A percentile compares a stretch with the other conserved stretches of the same genome.
phyloP scores from a whole-genome alignment of 2,797 vertebrate genomes.

The Tenualosa thibaudeaui region DNA sequence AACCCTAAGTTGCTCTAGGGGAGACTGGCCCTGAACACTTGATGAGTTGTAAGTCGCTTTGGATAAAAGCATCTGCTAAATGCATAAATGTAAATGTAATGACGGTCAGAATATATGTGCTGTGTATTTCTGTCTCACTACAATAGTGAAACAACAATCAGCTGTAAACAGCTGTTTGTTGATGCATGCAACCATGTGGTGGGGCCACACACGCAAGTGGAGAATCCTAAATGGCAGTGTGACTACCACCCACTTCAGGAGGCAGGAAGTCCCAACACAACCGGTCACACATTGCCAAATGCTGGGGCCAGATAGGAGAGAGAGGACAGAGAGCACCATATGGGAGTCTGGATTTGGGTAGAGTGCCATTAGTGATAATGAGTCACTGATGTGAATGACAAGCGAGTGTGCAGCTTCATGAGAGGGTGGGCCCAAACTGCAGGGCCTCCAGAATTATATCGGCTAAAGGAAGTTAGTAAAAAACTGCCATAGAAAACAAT shows the following conservation, averaged over 20 bases:
- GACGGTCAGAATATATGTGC: background rate
- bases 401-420: background rate
- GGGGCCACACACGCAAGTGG: background rate
- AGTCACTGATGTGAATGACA: too few relatives aligned
- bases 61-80: too few relatives aligned
- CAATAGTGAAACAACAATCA: background rate
- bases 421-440: background rate
- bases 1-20: too few relatives aligned
- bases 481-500: background rate
- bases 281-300: background rate
- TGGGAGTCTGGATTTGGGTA: background rate
- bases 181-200: background rate
- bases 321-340: background rate
- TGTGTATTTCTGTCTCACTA: background rate
- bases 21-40: too few relatives aligned
- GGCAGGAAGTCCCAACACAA: background rate
- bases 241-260: background rate
- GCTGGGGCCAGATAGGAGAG: background rate
- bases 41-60: too few relatives aligned
- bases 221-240: background rate
- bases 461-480: background rate
- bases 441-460: background rate
- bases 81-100: too few relatives aligned
- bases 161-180: too few relatives aligned
- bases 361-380: too few relatives aligned